phyloP scores from a whole-genome alignment of 92 coral and sea anemone species.

The Porites evermanni region DNA sequence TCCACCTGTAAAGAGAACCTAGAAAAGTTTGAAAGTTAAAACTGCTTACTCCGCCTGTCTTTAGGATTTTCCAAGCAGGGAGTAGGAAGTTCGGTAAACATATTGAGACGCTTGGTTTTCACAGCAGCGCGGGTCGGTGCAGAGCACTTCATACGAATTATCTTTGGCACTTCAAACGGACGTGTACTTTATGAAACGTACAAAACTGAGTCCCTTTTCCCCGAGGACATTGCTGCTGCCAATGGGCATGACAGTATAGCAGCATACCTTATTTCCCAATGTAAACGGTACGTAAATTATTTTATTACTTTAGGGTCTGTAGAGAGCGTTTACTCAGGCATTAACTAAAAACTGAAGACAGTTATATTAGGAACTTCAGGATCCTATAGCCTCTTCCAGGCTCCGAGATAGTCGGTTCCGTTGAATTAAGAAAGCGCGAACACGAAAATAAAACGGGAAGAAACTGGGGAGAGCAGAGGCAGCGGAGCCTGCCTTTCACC shows the following conservation, averaged over 20 bases:
- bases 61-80: background rate
- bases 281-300: background rate
- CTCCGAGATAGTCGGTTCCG: too few relatives aligned
- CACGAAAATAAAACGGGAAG: too few relatives aligned
- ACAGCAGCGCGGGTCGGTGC: constrained; percentile 8
- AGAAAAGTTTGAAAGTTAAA: too few relatives aligned
- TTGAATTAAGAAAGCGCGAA: too few relatives aligned
- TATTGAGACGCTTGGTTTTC: constrained; percentile 1
- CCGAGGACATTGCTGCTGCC: constrained; percentile 25
- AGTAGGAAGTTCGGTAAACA: background rate
- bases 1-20: too few relatives aligned
- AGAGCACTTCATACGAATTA: constrained; percentile 7
- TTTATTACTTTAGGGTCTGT: too few relatives aligned
- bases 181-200: background rate
- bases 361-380: too few relatives aligned
- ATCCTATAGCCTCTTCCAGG: too few relatives aligned
- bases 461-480: too few relatives aligned
- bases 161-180: constrained; percentile 8
- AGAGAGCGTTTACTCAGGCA: too few relatives aligned
- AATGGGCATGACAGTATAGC: constrained; percentile 8
- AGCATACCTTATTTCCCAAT: background rate
- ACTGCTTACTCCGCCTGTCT: background rate
- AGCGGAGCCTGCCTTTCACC: too few relatives aligned
- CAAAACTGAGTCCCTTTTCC: constrained; percentile 1
- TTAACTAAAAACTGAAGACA: too few relatives aligned